Evolutionary conservation across 2,113 vertebrate species (phyloP).

Genomic region (Capra hircus): DNA sequence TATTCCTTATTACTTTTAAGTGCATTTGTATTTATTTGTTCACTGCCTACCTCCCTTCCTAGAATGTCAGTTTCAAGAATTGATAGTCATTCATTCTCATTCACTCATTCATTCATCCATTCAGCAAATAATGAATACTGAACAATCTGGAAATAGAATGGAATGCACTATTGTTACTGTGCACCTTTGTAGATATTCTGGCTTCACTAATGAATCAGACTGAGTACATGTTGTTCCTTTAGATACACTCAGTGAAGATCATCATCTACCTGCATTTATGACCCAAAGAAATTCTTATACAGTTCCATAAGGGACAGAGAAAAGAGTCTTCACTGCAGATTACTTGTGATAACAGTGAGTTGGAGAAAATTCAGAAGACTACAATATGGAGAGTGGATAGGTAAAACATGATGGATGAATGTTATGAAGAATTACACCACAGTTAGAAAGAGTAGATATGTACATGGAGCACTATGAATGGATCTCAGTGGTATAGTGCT

Average conservation of each 20-base stretch:
- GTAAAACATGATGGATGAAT: background rate
- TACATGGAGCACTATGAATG: background rate
- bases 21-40: background rate
- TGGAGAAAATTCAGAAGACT: background rate
- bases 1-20: background rate
- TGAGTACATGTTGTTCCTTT: background rate
- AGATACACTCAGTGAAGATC: background rate
- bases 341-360: background rate
- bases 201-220: background rate
- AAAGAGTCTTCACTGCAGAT: background rate
- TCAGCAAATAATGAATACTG: background rate
- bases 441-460: background rate
- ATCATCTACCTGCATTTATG: background rate
- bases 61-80: background rate
- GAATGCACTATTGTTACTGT: background rate
- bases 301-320: background rate
- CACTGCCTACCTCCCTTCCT: background rate
- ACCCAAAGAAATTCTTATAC: background rate
- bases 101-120: background rate
- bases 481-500: background rate
- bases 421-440: background rate
- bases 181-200: background rate
- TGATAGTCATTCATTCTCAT: background rate
- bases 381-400: background rate
- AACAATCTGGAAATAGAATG: background rate